Percentiles rank a stretch among this genome's conserved stretches.
phyloP scores from a whole-genome alignment of 2,888 invertebrate species.

The Sinopyrophorus schimmeli region DNA sequence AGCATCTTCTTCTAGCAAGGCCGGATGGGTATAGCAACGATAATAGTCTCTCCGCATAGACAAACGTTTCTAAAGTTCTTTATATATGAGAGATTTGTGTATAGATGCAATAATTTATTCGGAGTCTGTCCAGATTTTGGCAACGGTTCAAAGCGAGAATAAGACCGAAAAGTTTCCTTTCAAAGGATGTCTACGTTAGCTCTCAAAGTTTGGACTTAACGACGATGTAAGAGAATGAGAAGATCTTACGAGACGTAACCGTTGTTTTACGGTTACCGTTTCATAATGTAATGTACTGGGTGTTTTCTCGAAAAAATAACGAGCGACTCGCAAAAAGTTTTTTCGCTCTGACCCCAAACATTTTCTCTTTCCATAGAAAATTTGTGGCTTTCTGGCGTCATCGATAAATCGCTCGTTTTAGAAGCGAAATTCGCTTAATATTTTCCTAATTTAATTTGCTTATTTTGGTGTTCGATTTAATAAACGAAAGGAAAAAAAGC shows the following conservation, averaged over 20 bases:
- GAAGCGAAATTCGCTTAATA: neutral
- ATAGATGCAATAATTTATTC: constrained; percentile 36
- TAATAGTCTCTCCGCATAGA: constrained; percentile 31
- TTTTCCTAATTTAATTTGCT: no score
- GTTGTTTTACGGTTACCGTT: neutral
- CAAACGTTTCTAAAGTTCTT: constrained; percentile 32
- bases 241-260: neutral
- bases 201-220: constrained; percentile 12
- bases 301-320: constrained; percentile 2
- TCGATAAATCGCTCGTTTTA: neutral
- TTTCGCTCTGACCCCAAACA: neutral
- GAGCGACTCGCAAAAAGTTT: neutral
- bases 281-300: constrained; percentile 14
- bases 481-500: no score
- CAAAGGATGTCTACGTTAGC: constrained; percentile 25
- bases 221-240: constrained; percentile 15
- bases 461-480: no score
- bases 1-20: constrained; percentile 24
- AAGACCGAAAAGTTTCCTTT: constrained; percentile 27
- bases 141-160: constrained; percentile 33
- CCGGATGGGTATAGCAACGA: constrained; percentile 26
- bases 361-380: neutral
- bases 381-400: neutral
- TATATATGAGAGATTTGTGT: constrained; percentile 36
- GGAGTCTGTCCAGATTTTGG: constrained; percentile 33